Base-by-base conservation (phyloP, 1,140 invertebrate species). In the Zaprionus capensis region DNA sequence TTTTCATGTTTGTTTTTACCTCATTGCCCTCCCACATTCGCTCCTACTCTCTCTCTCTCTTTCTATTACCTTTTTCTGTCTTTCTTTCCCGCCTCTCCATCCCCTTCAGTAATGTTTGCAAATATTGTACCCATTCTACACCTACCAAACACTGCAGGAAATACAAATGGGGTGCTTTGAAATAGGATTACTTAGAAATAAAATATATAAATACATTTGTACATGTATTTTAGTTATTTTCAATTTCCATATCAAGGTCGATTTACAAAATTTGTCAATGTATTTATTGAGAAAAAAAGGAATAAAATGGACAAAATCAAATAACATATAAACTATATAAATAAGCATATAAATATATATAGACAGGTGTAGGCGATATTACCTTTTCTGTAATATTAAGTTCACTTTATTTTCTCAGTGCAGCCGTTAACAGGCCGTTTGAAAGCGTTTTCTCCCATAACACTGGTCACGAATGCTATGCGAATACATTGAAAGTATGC, bases 1-100 rank as follows among this genome's bases (percentile, higher is more conserved):
- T 44, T 69, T 69, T 20, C 31, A 41, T 55, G 24, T 56, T 64
- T 44, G 46, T 46, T 20, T 41, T 57, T 46, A 61, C 36, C 36
- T 61, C 36, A 6, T 7, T 14, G 6, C 49, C 49, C 24, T 46
- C 41, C 9, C 36, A 9, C 53, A 36, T 17, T 14, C 4, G 26
- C 24, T 46, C 2, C 46, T 49, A 17, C 9, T 14, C 17, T 51
- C 46, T 24, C 20, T 5, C 17, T 20, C 7, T 31, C 17, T 12
- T 15, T 12, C 7, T 17, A 4, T 49, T 34, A 11, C 31, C 1
- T 51, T 11, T 51, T 20, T 51, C 20, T 22, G 5, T 20, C 1
- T 20, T 5, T 31, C 26, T 12, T 38, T n/a, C 4, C 11, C 31
- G 41, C 31, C 28, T 4, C 31, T 11, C 9, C 44, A 24, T 14